phyloP scores from a whole-genome alignment of 2,797 vertebrate species.

The Gambelia wislizenii region DNA sequence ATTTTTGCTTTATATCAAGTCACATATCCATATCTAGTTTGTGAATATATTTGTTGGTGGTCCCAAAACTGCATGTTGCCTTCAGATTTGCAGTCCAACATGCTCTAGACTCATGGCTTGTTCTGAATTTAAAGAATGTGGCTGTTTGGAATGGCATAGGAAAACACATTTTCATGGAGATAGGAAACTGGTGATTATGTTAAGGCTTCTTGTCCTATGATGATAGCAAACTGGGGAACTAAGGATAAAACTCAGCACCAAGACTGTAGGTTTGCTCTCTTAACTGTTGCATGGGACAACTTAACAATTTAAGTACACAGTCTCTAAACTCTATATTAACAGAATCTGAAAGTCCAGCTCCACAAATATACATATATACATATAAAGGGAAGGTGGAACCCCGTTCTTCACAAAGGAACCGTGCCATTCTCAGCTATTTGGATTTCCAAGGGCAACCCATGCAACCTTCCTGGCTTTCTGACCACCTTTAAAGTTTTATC shows the following conservation, averaged over 20 bases:
- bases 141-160: constrained; percentile 43
- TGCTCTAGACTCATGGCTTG: too few relatives aligned
- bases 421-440: constrained; percentile 50
- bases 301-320: not conserved
- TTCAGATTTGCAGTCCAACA: not conserved
- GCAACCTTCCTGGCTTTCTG: constrained; percentile 52
- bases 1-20: not conserved
- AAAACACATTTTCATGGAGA: not conserved
- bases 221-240: not conserved
- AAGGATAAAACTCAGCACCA: not conserved
- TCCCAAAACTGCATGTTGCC: not conserved
- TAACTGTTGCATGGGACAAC: not conserved
- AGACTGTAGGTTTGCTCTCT: not conserved
- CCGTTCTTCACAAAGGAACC: constrained; percentile 54
- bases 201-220: not conserved
- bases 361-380: constrained; percentile 64
- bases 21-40: not conserved
- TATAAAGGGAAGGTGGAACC: constrained; percentile 64
- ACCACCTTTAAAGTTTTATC: constrained; percentile 34
- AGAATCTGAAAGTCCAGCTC: constrained; percentile 68
- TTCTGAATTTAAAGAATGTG: not conserved
- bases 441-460: constrained; percentile 61
- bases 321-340: not conserved
- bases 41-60: not conserved
- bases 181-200: not conserved